Evolutionary conservation across 2,888 invertebrate species (phyloP).

Genomic region (Limnephilus rhombicus): DNA sequence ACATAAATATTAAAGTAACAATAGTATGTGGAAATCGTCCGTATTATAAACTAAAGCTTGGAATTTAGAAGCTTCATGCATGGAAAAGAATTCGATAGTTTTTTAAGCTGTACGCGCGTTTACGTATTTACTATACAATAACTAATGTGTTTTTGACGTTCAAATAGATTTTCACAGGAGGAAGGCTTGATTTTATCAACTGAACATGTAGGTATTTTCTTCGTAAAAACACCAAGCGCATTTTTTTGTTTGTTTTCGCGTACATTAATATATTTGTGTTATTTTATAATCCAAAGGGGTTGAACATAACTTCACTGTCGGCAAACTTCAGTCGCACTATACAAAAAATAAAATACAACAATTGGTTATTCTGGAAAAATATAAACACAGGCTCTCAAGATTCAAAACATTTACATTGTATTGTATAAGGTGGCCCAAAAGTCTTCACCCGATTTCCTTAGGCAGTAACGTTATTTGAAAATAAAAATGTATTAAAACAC

Average conservation of each 20-base stretch:
- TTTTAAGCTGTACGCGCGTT: not conserved
- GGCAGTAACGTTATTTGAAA: too few species aligned
- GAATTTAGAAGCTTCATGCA: not conserved
- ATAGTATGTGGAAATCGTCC: not conserved
- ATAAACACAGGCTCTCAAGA: too few species aligned
- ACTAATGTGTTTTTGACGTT: not conserved
- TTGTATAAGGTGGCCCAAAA: not conserved
- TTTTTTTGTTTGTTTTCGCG: not conserved
- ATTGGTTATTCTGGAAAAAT: too few species aligned
- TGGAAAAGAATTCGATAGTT: not conserved
- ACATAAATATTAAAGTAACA: constrained; percentile 35
- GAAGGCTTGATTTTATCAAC: too few species aligned
- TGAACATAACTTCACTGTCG: not conserved
- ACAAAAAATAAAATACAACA: too few species aligned
- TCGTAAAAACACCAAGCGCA: too few species aligned
- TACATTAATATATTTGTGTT: not conserved
- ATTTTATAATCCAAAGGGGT: not conserved
- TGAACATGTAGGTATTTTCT: not conserved
- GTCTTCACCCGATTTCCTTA: too few species aligned
- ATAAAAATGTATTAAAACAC: too few species aligned
- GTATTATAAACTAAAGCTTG: not conserved
- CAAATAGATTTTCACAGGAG: not conserved
- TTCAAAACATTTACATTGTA: too few species aligned
- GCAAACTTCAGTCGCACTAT: too few species aligned
- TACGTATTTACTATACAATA: not conserved